These are phyloP conservation scores for Anoplophora glabripennis DNA, from an alignment of 1,140 invertebrate species.

Conservation along the genomic window DNA sequence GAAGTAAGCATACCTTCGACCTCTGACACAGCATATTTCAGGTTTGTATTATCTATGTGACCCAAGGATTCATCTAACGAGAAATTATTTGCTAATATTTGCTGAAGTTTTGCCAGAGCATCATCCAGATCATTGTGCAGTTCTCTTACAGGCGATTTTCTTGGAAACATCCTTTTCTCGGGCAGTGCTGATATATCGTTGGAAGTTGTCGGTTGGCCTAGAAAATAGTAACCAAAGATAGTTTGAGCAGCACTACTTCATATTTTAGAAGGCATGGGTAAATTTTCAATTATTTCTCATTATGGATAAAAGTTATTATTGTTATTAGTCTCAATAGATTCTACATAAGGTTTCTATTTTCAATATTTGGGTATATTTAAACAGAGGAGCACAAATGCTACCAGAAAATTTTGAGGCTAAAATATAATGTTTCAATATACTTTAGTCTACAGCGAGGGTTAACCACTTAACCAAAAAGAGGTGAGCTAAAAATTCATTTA, in stretches of 20 bases:
- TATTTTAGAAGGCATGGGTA: too few relatives aligned
- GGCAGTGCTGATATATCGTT: background rate
- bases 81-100: constrained; percentile 60
- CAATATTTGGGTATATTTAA: too few relatives aligned
- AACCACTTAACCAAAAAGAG: too few relatives aligned
- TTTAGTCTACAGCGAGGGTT: too few relatives aligned
- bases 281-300: too few relatives aligned
- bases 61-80: constrained; percentile 54
- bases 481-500: too few relatives aligned
- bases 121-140: constrained; percentile 59
- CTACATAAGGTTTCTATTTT: too few relatives aligned
- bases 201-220: constrained; percentile 12
- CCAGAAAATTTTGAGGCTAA: too few relatives aligned
- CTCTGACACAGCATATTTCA: constrained; percentile 58
- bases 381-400: too few relatives aligned
- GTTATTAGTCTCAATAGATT: too few relatives aligned
- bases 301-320: too few relatives aligned
- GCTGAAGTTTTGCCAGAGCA: constrained; percentile 57
- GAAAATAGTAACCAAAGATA: background rate
- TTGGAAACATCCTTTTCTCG: constrained; percentile 5
- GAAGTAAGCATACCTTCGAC: constrained; percentile 60
- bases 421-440: too few relatives aligned
- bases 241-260: background rate
- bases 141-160: constrained; percentile 27
- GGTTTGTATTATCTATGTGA: constrained; percentile 56